Conservation (phyloP, 2,888 invertebrate species). For the Allolobophora icterica region DNA sequence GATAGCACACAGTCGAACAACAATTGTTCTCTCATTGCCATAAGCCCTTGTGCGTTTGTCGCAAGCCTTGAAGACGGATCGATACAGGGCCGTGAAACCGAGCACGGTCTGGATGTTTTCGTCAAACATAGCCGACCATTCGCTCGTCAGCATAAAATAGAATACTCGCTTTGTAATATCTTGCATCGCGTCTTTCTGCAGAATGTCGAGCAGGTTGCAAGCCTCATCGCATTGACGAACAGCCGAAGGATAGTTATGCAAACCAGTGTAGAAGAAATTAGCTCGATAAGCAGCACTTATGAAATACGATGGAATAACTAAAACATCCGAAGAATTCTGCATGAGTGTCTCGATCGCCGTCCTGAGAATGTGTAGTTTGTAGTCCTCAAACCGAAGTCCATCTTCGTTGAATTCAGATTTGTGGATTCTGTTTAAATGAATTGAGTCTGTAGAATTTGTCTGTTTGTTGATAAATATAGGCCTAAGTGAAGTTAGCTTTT, state of each 20-base stretch:
- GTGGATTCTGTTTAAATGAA: background rate
- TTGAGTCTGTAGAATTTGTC: background rate
- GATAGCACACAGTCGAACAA: background rate
- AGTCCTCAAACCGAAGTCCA: background rate
- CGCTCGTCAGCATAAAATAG: background rate
- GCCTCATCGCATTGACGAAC: background rate
- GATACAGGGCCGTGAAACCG: conserved; percentile 6
- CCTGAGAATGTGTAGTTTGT: background rate
- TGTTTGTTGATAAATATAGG: background rate
- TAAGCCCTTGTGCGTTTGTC: background rate
- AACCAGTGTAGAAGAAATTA: conserved; percentile 23
- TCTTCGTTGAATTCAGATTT: background rate
- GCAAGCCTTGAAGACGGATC: background rate
- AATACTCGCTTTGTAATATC: background rate
- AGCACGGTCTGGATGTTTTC: background rate
- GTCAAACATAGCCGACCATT: conserved; percentile 13
- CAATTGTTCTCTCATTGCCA: background rate
- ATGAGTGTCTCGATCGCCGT: background rate
- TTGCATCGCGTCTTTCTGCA: background rate
- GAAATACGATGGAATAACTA: background rate
- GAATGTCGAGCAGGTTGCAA: background rate
- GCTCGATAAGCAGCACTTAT: background rate
- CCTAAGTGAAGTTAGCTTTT: background rate
- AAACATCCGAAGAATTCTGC: background rate
- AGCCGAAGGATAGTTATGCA: background rate